These are phyloP conservation scores for Sinosuthora webbiana DNA, from an alignment of 2,113 vertebrate genomes.

Conservation along the genomic window DNA sequence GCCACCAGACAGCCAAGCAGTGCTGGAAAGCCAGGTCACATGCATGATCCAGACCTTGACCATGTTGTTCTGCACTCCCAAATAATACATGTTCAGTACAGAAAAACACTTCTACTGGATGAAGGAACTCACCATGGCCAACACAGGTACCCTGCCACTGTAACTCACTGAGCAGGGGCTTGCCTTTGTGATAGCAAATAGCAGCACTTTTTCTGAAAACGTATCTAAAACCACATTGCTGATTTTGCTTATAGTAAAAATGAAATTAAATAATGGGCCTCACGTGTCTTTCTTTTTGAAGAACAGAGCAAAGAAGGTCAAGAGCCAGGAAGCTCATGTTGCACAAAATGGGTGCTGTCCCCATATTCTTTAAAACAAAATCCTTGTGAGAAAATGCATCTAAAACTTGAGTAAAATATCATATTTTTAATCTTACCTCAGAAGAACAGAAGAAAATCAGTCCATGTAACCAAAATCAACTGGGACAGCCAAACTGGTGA, in stretches of 20 bases:
- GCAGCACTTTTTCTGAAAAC: neutral
- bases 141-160: neutral
- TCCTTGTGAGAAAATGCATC: fast-evolving
- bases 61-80: neutral
- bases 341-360: neutral
- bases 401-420: neutral
- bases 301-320: neutral
- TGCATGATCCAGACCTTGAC: neutral
- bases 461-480: neutral
- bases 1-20: neutral
- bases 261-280: neutral
- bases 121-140: neutral
- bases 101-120: neutral
- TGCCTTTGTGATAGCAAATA: neutral
- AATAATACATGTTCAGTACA: fast-evolving
- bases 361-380: neutral
- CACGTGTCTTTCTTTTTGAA: neutral
- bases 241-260: neutral
- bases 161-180: neutral
- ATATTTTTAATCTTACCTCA: neutral
- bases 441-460: neutral
- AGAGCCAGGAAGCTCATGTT: neutral
- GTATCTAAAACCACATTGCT: neutral
- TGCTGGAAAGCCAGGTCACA: neutral
- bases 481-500: neutral